phyloP scores from a whole-genome alignment of 2,113 vertebrate genomes.

The Solea solea region DNA sequence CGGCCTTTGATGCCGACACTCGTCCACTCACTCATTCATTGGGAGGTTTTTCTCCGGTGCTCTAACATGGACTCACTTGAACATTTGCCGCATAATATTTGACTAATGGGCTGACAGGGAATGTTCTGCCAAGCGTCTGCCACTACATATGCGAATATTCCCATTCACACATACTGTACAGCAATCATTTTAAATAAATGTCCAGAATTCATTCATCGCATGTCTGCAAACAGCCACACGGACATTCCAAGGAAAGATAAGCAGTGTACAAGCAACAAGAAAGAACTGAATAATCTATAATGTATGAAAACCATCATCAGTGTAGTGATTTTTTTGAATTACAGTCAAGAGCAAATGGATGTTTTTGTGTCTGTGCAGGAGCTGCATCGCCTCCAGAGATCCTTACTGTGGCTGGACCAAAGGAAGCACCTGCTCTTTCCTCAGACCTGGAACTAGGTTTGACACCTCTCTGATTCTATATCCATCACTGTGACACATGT shows the following conservation, averaged over 20 bases:
- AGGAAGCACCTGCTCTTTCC: slow-evolving; percentile 90
- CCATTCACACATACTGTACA: neutral
- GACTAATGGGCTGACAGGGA: neutral
- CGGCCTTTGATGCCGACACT: too few relatives aligned
- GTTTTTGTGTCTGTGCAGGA: slow-evolving; percentile 77
- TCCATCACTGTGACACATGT: neutral
- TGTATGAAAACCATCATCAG: too few relatives aligned
- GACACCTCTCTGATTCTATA: neutral
- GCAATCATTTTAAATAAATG: too few relatives aligned
- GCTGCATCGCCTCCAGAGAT: slow-evolving; percentile 91
- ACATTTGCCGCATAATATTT: neutral
- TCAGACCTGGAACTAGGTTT: slow-evolving; percentile 90
- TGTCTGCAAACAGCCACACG: neutral
- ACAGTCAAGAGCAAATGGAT: neutral
- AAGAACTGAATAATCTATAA: neutral
- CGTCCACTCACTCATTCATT: neutral
- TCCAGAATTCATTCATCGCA: neutral
- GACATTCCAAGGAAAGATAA: neutral
- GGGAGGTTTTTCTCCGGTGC: neutral
- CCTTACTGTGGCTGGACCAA: slow-evolving; percentile 95
- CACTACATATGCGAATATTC: neutral
- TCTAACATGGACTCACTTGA: neutral
- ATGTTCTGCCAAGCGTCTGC: neutral
- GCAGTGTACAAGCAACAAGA: too few relatives aligned
- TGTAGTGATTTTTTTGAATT: neutral